Conservation (phyloP, 2,888 invertebrate species). For the Leistus spinibarbis region DNA sequence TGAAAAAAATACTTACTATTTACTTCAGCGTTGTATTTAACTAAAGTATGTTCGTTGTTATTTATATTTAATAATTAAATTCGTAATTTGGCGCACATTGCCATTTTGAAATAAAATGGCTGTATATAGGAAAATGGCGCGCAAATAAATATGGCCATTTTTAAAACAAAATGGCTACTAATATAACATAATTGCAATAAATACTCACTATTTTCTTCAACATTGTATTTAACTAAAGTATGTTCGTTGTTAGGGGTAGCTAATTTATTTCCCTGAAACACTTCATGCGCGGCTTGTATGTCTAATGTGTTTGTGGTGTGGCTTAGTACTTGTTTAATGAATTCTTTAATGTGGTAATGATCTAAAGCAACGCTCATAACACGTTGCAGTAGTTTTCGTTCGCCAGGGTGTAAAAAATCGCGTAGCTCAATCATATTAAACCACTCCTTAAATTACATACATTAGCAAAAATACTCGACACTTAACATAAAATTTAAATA, state of each 20-base stretch:
- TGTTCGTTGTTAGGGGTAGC: slow-evolving; percentile 1
- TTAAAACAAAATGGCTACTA: no score
- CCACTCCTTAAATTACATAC: slow-evolving; percentile 45
- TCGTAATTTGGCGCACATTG: not conserved
- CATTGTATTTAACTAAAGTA: slow-evolving; percentile 11
- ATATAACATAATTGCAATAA: no score
- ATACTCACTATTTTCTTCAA: not conserved
- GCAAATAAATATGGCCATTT: no score
- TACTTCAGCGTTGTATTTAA: slow-evolving; percentile 5
- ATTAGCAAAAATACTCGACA: not conserved
- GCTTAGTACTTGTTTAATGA: slow-evolving; percentile 58
- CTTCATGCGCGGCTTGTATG: slow-evolving; percentile 26
- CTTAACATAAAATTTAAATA: slow-evolving; percentile 41
- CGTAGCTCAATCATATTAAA: slow-evolving; percentile 54
- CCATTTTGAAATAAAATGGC: not conserved
- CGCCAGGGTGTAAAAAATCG: slow-evolving; percentile 69
- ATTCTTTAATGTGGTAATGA: slow-evolving; percentile 68
- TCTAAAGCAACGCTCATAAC: slow-evolving; percentile 68
- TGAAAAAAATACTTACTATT: not conserved
- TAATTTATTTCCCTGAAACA: slow-evolving; percentile 34
- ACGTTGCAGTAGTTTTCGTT: slow-evolving; percentile 61
- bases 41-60: slow-evolving; percentile 10
- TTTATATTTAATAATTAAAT: no score
- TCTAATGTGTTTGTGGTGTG: slow-evolving; percentile 16
- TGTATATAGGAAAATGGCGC: no score